Percentiles rank a stretch among this genome's conserved stretches.
These are phyloP conservation scores for Lasioglossum vierecki DNA, from an alignment of 2,888 invertebrate species.

Conservation along the genomic window DNA sequence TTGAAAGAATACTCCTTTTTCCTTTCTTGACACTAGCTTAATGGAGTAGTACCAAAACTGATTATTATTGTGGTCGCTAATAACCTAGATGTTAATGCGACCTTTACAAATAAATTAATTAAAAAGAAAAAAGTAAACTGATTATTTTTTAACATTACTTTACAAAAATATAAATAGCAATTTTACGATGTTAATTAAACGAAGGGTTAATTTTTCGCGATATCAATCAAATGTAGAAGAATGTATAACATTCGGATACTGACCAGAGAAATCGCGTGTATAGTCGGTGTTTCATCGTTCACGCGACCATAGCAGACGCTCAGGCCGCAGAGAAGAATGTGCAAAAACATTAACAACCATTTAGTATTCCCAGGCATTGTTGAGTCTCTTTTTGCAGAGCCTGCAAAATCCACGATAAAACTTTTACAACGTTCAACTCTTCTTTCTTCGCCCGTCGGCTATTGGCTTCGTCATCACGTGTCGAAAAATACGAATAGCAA, in stretches of 20 bases:
- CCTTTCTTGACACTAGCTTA: too few relatives aligned
- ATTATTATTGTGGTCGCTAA: too few relatives aligned
- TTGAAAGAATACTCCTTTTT: too few relatives aligned
- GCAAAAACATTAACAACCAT: constrained; percentile 14
- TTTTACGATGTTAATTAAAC: too few relatives aligned
- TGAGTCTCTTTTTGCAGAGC: neutral
- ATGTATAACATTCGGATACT: constrained; percentile 11
- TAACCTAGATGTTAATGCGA: too few relatives aligned
- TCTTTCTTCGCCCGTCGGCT: neutral
- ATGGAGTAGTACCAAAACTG: too few relatives aligned
- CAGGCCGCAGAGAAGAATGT: constrained; percentile 28
- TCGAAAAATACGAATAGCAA: neutral
- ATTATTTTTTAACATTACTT: too few relatives aligned
- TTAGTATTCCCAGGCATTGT: constrained; percentile 32
- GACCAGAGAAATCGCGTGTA: constrained; percentile 55
- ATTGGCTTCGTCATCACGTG: neutral
- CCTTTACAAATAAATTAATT: too few relatives aligned
- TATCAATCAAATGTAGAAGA: neutral
- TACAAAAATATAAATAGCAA: too few relatives aligned
- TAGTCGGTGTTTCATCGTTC: constrained; percentile 7
- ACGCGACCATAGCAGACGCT: constrained; percentile 1
- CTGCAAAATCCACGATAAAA: constrained; percentile 15
- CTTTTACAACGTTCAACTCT: neutral
- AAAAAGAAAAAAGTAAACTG: too few relatives aligned
- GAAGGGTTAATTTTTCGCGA: too few relatives aligned